Evolutionary conservation across 2,113 vertebrate genomes (phyloP), one percentile per base, ranked within the genome.

Genomic region (Corythornis madagascariensis): DNA sequence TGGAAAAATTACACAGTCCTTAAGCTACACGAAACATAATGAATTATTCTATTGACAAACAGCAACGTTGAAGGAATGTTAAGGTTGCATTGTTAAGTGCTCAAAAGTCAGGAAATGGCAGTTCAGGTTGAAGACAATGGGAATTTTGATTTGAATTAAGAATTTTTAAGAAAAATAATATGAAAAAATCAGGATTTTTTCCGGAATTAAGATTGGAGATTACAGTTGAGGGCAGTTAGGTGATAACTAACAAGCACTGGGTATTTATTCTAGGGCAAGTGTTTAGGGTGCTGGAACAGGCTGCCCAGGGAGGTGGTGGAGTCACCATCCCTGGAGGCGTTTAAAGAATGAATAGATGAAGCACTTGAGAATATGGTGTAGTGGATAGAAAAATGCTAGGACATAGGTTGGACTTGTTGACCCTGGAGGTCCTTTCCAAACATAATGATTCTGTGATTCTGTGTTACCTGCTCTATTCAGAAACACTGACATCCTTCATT

Each of bases 1-100:
- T 91, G 53, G 75, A 47, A 91, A 70, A 94, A 95, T 93, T 86
- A 93, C 73, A 83, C n/a, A 69, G 64, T 70, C 86, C 73, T 65
- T 92, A 63, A 80, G 64, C 74, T 83, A 22, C 33, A 56, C 25
- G 83, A 29, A 90, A 64, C 65, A 65, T 84, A 92, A 93, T 91
- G 64, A 95, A 91, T 93, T 90, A 94, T 86, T 95, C 81, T 8
- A 11, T 67, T 89, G 87, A 73, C 4, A 13, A 96, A 86, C 24
- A 76, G 72, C 63, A 89, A 21, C 3, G 0, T 74, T 92, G 82
- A 88, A 89, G 66, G 59, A 92, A 80, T 74, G 45, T 67, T 93
- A 79, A 94, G 43, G 47, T 79, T 92, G 64, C 35, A 69, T 87
- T 43, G 72, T 77, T 89, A 88, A 88, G 48, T 4, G 1, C 61